Conservation (phyloP, 2,888 invertebrate species). For the Labia minor region DNA sequence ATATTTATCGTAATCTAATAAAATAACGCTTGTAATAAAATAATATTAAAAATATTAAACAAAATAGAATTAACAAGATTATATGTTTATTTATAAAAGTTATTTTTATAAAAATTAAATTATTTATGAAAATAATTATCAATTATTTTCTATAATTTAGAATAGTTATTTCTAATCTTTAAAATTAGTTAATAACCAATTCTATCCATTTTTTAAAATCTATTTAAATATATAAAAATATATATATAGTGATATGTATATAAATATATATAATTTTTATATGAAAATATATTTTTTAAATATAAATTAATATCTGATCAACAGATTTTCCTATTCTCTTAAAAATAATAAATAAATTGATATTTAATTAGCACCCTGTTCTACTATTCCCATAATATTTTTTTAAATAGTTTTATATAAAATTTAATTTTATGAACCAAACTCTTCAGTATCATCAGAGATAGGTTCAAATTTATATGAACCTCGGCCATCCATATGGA, state of each 20-base stretch:
- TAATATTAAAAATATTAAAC: too few species aligned
- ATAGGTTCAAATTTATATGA: constrained; percentile 77
- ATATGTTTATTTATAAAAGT: too few species aligned
- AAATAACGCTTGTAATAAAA: too few species aligned
- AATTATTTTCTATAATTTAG: too few species aligned
- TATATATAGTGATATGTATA: background rate
- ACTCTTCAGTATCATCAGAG: constrained; percentile 75
- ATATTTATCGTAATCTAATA: too few species aligned
- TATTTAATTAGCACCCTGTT: background rate
- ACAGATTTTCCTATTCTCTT: background rate
- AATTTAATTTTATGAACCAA: constrained; percentile 44
- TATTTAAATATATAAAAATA: background rate
- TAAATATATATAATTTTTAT: background rate
- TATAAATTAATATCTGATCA: background rate
- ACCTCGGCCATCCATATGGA: constrained; percentile 94
- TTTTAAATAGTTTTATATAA: background rate
- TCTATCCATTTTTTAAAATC: background rate
- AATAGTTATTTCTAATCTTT: too few species aligned
- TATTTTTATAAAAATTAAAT: too few species aligned
- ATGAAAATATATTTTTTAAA: too few species aligned
- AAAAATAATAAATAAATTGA: background rate
- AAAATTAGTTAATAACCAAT: background rate
- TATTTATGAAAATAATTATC: too few species aligned
- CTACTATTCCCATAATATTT: too few species aligned
- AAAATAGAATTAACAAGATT: too few species aligned